Evolutionary conservation across 1,140 invertebrate species (phyloP), one percentile per base, ranked within the genome.

Genomic region (Oryzaephilus surinamensis): DNA sequence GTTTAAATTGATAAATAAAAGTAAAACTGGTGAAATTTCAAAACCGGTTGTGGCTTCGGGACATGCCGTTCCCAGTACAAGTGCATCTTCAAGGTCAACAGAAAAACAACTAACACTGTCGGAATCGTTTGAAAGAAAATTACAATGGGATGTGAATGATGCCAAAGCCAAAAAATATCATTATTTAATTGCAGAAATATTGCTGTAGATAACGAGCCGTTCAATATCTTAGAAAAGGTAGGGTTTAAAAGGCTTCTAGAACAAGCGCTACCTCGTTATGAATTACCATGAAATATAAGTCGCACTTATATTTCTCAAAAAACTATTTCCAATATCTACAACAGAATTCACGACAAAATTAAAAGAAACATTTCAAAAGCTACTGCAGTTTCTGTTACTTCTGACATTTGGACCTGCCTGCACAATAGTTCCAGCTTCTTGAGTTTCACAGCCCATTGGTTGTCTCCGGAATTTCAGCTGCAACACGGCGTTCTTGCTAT

Each of bases 121-220:
- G 13, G 20, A 34, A 24, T 12, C 13, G 8, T n/a, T 21, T 12
- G 19, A 34, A 34, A 23, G 32, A 14, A 34, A 34, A 13, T 15
- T 24, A 13, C 13, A 12, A 6, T 34, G 32, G 32, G 32, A 20
- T n/a, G 7, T 24, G 5, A 34, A 34, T 23, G 32, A 23, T 12
- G 5, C 17, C 3, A 38, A 28, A 19, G 12, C 24, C 8, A 38
- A 5, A 27, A 29, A 38, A 15, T 38, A 10, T 17, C 26, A 38
- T 38, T 38, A 38, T 38, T 38, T 38, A 29, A 38, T 38, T 7
- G 35, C 26, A 17, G 35, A 38, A 38, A 38, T 38, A 38, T 38
- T 17, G 35, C 35, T 10, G n/a, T 38, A 19, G 35, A 18, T 16
- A 38, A 38, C 15, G 35, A 38, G 16, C 35, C 35, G 15, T 15